Conservation (phyloP, 2,113 vertebrate genomes). For the Dissostichus mawsoni region DNA sequence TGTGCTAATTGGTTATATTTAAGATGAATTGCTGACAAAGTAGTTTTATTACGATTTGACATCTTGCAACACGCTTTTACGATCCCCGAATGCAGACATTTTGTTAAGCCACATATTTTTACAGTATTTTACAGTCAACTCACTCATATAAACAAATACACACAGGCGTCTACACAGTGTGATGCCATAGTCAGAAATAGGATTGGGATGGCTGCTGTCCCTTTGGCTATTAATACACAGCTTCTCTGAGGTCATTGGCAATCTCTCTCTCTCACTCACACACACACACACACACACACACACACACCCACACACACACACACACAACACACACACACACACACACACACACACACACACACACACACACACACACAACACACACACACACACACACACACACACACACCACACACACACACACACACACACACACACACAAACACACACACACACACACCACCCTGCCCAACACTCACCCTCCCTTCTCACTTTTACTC, state of each 20-base stretch:
- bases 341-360: constrained; percentile 32
- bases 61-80: constrained; percentile 11
- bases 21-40: constrained; percentile 5
- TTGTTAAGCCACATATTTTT: constrained; percentile 46
- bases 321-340: constrained; percentile 23
- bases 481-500: too few species aligned
- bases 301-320: constrained; percentile 31
- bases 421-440: constrained; percentile 52
- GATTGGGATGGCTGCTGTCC: too few species aligned
- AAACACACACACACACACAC: neutral
- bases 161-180: too few species aligned
- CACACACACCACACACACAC: constrained; percentile 45
- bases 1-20: neutral
- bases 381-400: too few species aligned
- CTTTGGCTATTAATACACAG: too few species aligned
- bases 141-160: neutral
- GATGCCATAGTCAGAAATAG: too few species aligned
- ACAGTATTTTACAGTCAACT: constrained; percentile 37
- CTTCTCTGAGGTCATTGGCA: too few species aligned
- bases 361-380: constrained; percentile 34
- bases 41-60: constrained; percentile 7
- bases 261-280: too few species aligned
- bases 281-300: constrained; percentile 23
- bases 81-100: constrained; percentile 28
- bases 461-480: too few species aligned